Evolutionary conservation across 2,888 invertebrate genomes (phyloP), one percentile per base, ranked within the genome.

Genomic region (Hetaerina titia): DNA sequence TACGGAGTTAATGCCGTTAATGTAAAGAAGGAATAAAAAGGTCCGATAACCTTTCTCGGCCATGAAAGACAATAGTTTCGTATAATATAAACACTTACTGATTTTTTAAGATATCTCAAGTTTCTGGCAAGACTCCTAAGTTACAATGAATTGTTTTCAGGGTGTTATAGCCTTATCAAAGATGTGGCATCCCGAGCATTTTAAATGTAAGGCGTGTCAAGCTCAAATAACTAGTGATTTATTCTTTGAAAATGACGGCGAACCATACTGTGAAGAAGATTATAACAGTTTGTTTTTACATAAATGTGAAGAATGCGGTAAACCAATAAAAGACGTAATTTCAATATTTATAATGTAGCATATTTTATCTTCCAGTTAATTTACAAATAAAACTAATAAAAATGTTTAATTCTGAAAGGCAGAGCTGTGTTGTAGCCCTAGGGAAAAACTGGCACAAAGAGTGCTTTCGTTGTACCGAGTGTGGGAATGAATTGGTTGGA

Each of bases 151-250:
- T 94, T n/a, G 95, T 95, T 95, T 96, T 89, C 96, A 97, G 97
- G 97, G 97, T 95, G 97, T 97, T 89, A 97, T 97, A 95, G 98
- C 98, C 13, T 96, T 98, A 95, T 97, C 97, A 15, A 97, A 97
- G 96, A 97, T 97, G 95, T 98, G 97, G 97, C 98, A 98, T 96
- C 97, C 97, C 25, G 97, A 98, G 96, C 97, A 98, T 96, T 98
- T 98, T 96, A 96, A 96, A 45, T 98, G 98, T 96, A 96, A 97
- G 95, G 97, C 97, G 96, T 98, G 98, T 96, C 97, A 97, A 95
- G 97, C 97, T 95, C 97, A 97, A 95, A 96, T 98, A 94, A 97
- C 97, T n/a, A 97, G 97, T 88, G 96, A 97, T 95, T 97, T 97
- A 96, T 98, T 98, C 96, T 98, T 97, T 96, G 98, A 98, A 96